Percentiles rank a stretch among this genome's conserved stretches.
These are phyloP conservation scores for Poecilia picta DNA, from an alignment of 2,797 vertebrate genomes.

Conservation along the genomic window DNA sequence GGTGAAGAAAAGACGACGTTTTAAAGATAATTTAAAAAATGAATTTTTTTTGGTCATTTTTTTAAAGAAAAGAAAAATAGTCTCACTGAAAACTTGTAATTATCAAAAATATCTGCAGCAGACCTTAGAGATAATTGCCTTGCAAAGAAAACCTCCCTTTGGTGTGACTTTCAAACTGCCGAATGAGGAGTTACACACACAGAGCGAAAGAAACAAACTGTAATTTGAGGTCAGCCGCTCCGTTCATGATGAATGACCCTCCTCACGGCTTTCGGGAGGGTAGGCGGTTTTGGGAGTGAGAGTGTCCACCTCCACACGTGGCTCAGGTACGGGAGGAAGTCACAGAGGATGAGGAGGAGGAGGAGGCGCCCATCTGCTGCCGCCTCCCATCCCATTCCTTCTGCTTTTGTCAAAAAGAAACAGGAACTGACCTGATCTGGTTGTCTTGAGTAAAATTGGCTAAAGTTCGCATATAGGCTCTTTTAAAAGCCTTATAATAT, in stretches of 20 bases:
- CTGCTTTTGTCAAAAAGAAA: conserved; percentile 26
- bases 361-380: conserved; percentile 74
- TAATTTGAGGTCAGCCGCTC: conserved; percentile 56
- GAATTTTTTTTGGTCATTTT: too few species aligned
- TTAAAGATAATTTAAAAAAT: not conserved
- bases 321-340: conserved; percentile 39
- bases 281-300: conserved; percentile 22
- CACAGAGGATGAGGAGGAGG: conserved; percentile 26
- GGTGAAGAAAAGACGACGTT: conserved; percentile 24
- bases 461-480: not conserved
- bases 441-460: conserved; percentile 22
- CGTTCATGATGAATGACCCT: conserved; percentile 63
- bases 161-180: conserved; percentile 50
- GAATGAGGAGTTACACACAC: conserved; percentile 10
- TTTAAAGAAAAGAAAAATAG: not conserved
- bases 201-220: conserved; percentile 31
- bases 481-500: not conserved
- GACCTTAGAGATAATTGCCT: conserved; percentile 8
- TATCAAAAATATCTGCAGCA: conserved; percentile 12
- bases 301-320: conserved; percentile 73
- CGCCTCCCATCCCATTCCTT: conserved; percentile 20
- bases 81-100: not conserved
- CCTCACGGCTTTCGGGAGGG: conserved; percentile 45
- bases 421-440: conserved; percentile 11
- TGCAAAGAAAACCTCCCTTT: conserved; percentile 12